A percentile compares a stretch with the other conserved stretches of the same genome.
These are phyloP conservation scores for Neelides sp. DNA, from an alignment of 1,140 invertebrate genomes.

Conservation along the genomic window DNA sequence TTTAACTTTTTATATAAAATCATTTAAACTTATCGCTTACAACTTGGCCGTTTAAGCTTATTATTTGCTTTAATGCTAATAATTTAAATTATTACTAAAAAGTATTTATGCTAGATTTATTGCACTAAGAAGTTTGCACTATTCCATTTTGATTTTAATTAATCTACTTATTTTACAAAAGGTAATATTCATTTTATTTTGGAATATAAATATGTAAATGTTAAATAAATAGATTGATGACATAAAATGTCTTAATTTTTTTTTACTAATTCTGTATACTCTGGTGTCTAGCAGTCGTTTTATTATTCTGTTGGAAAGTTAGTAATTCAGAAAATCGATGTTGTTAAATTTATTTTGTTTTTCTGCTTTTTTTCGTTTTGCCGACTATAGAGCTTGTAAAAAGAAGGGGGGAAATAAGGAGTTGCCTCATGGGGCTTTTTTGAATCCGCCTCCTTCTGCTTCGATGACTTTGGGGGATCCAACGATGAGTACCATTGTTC, in stretches of 20 bases:
- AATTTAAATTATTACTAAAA: no score
- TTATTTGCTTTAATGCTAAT: no score
- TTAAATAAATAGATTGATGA: background rate
- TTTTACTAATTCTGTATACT: no score
- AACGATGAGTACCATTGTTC: background rate
- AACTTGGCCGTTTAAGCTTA: no score
- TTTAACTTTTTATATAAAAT: no score
- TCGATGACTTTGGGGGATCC: background rate
- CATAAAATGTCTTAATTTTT: background rate
- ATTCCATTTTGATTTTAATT: no score
- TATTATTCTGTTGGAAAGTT: no score
- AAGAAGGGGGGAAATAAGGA: constrained; percentile 4
- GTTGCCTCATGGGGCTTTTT: background rate
- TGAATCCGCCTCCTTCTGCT: background rate
- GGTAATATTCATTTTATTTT: background rate
- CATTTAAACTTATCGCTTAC: no score
- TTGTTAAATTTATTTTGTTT: constrained; percentile 17
- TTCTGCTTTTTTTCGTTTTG: constrained; percentile 24
- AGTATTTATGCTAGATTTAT: no score
- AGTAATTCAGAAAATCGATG: background rate
- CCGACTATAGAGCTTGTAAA: constrained; percentile 23
- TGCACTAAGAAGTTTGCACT: no score
- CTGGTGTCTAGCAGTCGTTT: background rate
- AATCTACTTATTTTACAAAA: no score
- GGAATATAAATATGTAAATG: background rate